Percentiles rank a stretch among this genome's conserved stretches.
phyloP scores from a whole-genome alignment of 2,113 vertebrate genomes.

The Paratilapia polleni region DNA sequence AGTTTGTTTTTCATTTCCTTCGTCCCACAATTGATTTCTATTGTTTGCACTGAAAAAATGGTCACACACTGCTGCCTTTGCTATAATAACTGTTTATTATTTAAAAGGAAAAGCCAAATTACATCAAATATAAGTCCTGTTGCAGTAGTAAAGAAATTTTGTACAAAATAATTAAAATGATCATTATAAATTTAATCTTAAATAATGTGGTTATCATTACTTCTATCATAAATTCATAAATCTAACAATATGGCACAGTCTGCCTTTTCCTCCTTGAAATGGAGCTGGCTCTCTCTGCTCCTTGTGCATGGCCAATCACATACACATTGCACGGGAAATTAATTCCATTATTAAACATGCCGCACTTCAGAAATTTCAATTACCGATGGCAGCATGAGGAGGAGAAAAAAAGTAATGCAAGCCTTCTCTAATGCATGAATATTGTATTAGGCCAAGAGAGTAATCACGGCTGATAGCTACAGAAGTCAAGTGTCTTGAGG shows the following conservation, averaged over 20 bases:
- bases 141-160: not conserved
- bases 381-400: slow-evolving; percentile 71
- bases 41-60: not conserved
- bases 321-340: slow-evolving; percentile 83
- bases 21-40: not conserved
- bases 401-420: slow-evolving; percentile 64
- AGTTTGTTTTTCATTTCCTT: not conserved
- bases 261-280: slow-evolving; percentile 47
- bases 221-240: slow-evolving; percentile 39
- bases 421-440: slow-evolving; percentile 77
- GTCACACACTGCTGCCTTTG: not conserved
- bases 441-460: slow-evolving; percentile 77
- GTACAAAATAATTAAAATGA: slow-evolving; percentile 36
- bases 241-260: slow-evolving; percentile 50
- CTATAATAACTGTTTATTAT: not conserved
- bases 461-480: slow-evolving; percentile 70
- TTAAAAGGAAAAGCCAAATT: not conserved
- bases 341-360: slow-evolving; percentile 86
- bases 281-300: slow-evolving; percentile 34
- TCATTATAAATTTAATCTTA: slow-evolving; percentile 30
- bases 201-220: slow-evolving; percentile 27
- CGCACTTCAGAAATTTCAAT: slow-evolving; percentile 85
- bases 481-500: slow-evolving; percentile 72
- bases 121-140: not conserved
- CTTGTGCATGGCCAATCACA: slow-evolving; percentile 76